These are phyloP conservation scores for Rutpela maculata DNA, from an alignment of 2,888 invertebrate species.

Conservation along the genomic window DNA sequence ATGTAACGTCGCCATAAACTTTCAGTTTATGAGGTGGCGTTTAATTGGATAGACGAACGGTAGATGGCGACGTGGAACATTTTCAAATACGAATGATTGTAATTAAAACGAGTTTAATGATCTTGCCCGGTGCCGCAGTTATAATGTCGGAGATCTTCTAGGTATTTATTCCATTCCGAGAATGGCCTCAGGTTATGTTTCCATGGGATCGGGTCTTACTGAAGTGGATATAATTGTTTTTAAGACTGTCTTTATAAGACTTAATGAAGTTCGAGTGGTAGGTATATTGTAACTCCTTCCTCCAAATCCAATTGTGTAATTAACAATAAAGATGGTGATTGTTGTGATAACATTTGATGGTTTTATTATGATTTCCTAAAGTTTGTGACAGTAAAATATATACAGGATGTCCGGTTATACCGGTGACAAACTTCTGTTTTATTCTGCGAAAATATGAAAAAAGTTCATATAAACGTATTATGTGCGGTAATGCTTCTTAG, in stretches of 20 bases:
- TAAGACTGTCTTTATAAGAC: neutral
- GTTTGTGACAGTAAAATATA: too few species aligned
- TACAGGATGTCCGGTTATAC: too few species aligned
- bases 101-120: constrained; percentile 31
- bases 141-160: constrained; percentile 21
- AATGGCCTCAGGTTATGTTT: constrained; percentile 8
- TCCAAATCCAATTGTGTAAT: neutral
- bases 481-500: too few species aligned
- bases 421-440: too few species aligned
- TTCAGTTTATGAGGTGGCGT: constrained; percentile 35
- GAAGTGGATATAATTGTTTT: constrained; percentile 22
- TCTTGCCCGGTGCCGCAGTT: constrained; percentile 18
- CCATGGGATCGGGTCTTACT: neutral
- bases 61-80: constrained; percentile 33
- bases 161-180: constrained; percentile 13
- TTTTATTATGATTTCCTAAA: too few species aligned
- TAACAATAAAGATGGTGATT: too few species aligned
- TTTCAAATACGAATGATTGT: constrained; percentile 27
- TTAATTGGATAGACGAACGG: constrained; percentile 31
- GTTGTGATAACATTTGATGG: too few species aligned
- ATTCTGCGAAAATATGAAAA: too few species aligned
- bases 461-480: too few species aligned
- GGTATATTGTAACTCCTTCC: neutral
- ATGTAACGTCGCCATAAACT: constrained; percentile 20
- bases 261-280: neutral